Evolutionary conservation across 2,888 invertebrate genomes (phyloP).

Genomic region (Lysandra bellargus): DNA sequence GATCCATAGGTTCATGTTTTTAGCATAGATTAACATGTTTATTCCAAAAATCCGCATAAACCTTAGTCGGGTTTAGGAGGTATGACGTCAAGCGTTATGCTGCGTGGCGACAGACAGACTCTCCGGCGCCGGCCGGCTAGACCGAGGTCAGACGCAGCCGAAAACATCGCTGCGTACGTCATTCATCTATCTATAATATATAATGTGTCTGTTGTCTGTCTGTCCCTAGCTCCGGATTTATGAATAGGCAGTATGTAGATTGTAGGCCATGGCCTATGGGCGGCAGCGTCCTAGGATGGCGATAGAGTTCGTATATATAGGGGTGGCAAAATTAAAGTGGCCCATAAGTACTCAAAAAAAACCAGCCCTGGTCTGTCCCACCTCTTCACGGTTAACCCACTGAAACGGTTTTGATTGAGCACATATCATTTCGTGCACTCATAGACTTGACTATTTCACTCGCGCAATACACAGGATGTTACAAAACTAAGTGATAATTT

Average conservation of each 20-base stretch:
- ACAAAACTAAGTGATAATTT: too few relatives aligned
- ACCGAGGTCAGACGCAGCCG: constrained; percentile 57
- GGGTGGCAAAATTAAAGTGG: too few relatives aligned
- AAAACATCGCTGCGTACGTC: constrained; percentile 33
- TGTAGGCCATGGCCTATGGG: too few relatives aligned
- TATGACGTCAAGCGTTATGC: neutral
- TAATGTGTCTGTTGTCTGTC: neutral
- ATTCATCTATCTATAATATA: constrained; percentile 29
- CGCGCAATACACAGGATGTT: too few relatives aligned
- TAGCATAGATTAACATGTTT: neutral
- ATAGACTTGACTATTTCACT: too few relatives aligned
- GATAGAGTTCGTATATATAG: too few relatives aligned
- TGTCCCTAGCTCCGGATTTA: neutral
- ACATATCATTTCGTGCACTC: too few relatives aligned
- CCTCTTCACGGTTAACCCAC: neutral
- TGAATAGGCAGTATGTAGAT: too few relatives aligned
- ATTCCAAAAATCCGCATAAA: neutral
- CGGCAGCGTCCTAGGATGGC: too few relatives aligned
- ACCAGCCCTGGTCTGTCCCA: neutral
- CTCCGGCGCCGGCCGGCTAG: constrained; percentile 56
- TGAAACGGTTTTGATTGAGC: too few relatives aligned
- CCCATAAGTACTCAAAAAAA: neutral
- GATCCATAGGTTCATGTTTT: too few relatives aligned
- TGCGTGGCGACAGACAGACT: constrained; percentile 49
- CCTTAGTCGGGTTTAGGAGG: neutral